Evolutionary conservation across 2,888 invertebrate genomes (phyloP).

Genomic region (Lithophane leautieri): DNA sequence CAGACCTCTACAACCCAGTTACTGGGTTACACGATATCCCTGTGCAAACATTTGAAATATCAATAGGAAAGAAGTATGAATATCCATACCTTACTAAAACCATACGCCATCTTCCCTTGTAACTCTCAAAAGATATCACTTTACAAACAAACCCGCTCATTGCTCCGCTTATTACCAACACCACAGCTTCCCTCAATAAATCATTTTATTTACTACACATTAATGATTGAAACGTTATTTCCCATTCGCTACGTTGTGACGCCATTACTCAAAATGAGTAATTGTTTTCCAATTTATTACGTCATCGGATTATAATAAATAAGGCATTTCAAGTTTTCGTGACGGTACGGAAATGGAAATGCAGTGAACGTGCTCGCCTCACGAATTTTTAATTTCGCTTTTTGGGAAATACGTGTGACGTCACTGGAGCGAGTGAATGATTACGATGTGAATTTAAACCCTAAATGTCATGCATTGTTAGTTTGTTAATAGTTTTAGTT

Average conservation of each 20-base stretch:
- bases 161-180: slow-evolving; percentile 28
- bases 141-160: background rate
- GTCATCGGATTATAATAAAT: slow-evolving; percentile 55
- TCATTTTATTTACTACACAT: slow-evolving; percentile 64
- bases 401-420: slow-evolving; percentile 1
- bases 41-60: background rate
- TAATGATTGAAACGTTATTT: slow-evolving; percentile 65
- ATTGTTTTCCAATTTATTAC: slow-evolving; percentile 62
- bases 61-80: background rate
- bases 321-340: slow-evolving; percentile 32
- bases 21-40: too few relatives aligned
- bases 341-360: slow-evolving; percentile 23
- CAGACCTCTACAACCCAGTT: too few relatives aligned
- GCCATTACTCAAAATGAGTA: slow-evolving; percentile 66
- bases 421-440: background rate
- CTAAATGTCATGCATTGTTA: background rate
- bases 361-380: slow-evolving; percentile 17
- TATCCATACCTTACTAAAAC: background rate
- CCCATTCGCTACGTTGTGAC: slow-evolving; percentile 49
- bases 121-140: background rate
- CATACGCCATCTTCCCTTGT: background rate
- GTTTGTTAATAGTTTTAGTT: too few relatives aligned
- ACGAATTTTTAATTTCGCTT: slow-evolving; percentile 13
- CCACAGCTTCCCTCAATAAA: slow-evolving; percentile 50
- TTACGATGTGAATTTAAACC: background rate